Conservation (phyloP, 2,888 invertebrate species). For the Ectemnius continuus region DNA sequence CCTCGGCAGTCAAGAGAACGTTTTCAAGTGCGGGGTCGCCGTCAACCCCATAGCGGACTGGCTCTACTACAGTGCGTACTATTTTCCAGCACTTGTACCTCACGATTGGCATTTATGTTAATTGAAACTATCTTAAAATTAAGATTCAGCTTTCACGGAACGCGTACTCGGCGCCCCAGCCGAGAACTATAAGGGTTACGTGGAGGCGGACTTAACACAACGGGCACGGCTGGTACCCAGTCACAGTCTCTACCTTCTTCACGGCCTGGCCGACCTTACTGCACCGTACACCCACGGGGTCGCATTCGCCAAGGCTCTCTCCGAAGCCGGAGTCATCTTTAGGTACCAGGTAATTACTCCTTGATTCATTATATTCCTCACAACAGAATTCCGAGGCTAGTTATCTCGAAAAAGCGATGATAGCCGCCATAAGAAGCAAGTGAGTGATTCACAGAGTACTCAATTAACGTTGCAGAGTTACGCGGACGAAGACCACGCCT, state of each 20-base stretch:
- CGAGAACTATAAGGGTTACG: slow-evolving; percentile 94
- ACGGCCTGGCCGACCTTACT: slow-evolving; percentile 94
- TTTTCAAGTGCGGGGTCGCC: slow-evolving; percentile 95
- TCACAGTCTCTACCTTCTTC: slow-evolving; percentile 92
- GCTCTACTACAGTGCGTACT: slow-evolving; percentile 93
- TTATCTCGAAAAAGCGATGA: too few relatives aligned
- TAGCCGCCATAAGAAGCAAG: too few relatives aligned
- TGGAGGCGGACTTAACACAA: slow-evolving; percentile 94
- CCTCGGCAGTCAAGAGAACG: slow-evolving; percentile 88
- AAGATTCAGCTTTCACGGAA: slow-evolving; percentile 98
- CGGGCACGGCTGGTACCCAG: slow-evolving; percentile 92
- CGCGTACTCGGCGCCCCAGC: slow-evolving; percentile 92
- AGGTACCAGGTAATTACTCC: slow-evolving; percentile 88
- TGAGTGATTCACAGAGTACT: too few relatives aligned
- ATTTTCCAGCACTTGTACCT: neutral
- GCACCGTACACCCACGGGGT: slow-evolving; percentile 97
- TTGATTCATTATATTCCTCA: too few relatives aligned
- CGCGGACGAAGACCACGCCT: slow-evolving; percentile 93
- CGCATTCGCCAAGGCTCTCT: slow-evolving; percentile 91
- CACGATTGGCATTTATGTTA: too few relatives aligned
- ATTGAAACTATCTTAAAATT: slow-evolving; percentile 35
- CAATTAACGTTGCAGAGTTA: slow-evolving; percentile 84
- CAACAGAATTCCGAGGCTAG: too few relatives aligned
- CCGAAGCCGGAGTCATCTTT: slow-evolving; percentile 92
- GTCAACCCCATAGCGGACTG: slow-evolving; percentile 98